These are phyloP conservation scores for Cheilosia scutellata DNA, from an alignment of 2,888 invertebrate species.

Conservation along the genomic window DNA sequence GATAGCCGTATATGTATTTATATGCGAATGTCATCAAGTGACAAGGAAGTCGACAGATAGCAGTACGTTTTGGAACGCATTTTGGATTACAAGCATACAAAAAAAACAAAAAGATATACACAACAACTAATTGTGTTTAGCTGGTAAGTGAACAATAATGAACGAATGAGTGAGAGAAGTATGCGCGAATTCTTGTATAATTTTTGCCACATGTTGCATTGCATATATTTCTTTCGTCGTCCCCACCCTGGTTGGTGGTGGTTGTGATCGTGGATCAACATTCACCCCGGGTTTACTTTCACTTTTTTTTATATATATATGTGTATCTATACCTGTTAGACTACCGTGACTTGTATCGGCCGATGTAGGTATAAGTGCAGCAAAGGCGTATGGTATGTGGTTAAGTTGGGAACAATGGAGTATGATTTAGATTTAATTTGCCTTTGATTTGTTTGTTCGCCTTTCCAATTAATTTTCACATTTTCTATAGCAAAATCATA, in stretches of 20 bases:
- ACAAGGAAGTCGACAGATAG: conserved; percentile 66
- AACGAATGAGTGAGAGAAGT: not conserved
- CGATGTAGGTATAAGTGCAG: conserved; percentile 32
- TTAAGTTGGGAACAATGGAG: conserved; percentile 61
- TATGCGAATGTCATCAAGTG: conserved; percentile 58
- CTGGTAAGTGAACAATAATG: conserved; percentile 46
- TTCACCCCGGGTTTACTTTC: conserved; percentile 72
- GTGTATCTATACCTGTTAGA: conserved; percentile 3
- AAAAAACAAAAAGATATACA: conserved; percentile 9
- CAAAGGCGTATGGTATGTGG: conserved; percentile 34
- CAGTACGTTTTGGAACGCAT: conserved; percentile 45
- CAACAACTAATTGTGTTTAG: conserved; percentile 14
- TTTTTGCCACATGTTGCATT: conserved; percentile 44
- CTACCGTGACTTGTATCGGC: not conserved
- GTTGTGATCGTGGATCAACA: conserved; percentile 47
- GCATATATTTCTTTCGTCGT: conserved; percentile 44
- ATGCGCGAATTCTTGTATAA: conserved; percentile 22
- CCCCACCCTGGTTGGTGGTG: conserved; percentile 21
- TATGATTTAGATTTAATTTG: conserved; percentile 67
- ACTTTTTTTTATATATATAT: conserved; percentile 59
- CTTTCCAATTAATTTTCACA: conserved; percentile 63
- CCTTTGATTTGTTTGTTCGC: conserved; percentile 59
- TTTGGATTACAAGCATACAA: conserved; percentile 44
- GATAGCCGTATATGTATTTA: conserved; percentile 33
- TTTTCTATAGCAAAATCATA: not conserved